Evolutionary conservation across 2,113 vertebrate species (phyloP).

Genomic region (Pycnonotus jocosus): DNA sequence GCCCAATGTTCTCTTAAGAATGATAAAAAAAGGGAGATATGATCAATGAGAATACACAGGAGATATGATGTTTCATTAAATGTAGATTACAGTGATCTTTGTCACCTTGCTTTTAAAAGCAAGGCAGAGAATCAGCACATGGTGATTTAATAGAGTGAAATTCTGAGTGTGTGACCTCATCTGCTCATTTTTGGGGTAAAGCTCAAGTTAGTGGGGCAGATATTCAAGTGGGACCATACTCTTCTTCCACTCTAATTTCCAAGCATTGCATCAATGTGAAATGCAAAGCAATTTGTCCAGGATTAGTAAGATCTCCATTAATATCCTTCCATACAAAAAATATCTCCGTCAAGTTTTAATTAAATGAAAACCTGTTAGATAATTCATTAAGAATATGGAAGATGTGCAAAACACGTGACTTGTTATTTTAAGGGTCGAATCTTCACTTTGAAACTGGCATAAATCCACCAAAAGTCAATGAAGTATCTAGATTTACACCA

Average conservation of each 20-base stretch:
- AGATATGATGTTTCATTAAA: slow-evolving; percentile 34
- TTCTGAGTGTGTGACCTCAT: neutral
- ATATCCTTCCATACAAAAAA: neutral
- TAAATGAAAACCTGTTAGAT: neutral
- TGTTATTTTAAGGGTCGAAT: slow-evolving; percentile 6
- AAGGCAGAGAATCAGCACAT: neutral
- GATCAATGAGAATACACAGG: slow-evolving; percentile 6
- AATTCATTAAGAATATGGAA: neutral
- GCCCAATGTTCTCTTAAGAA: neutral
- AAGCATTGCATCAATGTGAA: neutral
- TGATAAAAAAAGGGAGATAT: neutral
- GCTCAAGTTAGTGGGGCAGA: neutral
- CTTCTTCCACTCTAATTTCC: neutral
- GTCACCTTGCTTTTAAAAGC: slow-evolving; percentile 3
- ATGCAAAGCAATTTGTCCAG: neutral
- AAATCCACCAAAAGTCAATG: neutral
- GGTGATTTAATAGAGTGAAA: neutral
- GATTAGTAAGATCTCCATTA: neutral
- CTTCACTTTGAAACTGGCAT: slow-evolving; percentile 3
- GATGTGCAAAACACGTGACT: neutral
- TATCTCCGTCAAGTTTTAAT: neutral
- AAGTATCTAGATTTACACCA: slow-evolving; percentile 27
- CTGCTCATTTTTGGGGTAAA: neutral
- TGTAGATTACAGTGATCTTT: slow-evolving; percentile 31
- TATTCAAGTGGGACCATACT: neutral